Base-by-base conservation (phyloP, 1,140 invertebrate genomes). In the Trachymyrmex cornetzi region DNA sequence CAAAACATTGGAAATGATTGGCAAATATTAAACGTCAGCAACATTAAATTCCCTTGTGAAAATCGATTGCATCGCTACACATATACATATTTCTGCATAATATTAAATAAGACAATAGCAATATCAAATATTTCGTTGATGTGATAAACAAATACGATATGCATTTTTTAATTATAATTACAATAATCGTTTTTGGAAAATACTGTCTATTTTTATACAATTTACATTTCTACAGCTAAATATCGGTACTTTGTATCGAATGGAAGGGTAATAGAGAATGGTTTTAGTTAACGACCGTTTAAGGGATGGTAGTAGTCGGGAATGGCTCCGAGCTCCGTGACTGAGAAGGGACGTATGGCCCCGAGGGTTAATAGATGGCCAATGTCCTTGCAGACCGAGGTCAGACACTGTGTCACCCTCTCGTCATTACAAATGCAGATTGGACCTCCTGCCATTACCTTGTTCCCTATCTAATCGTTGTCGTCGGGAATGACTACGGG, bases 371-470 rank as follows among this genome's bases (percentile, higher is more conserved):
- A 94, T 94, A 94, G 92, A 94, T 93, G 91, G 91, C 92, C 93
- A 89, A 93, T 93, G 93, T 93, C 91, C 89, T 85, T 24, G 85
- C 84, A 67, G 82, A 67, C 80, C 77, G 89, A 91, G 92, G 93
- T 94, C 93, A 93, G 92, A 93, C 92, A 91, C 92, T 92, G 92
- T 90, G 93, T 94, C 93, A 93, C 91, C 93, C 93, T 93, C 91
- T 87, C 92, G 91, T 94, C 92, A 94, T 94, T 93, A 94, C 93
- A 79, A 92, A 93, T 93, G 93, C 93, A 93, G 91, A 94, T 94
- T 93, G 89, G 88, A 92, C 89, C 85, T 79, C 59, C 80, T 71
- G 53, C 85, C 88, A 92, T 92, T 93, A 92, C 88, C 75, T 85
- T 66, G 86, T 67, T 88, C 71, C 88, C 88, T 91, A 92, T 92